A percentile compares a stretch with the other conserved stretches of the same genome.
These are phyloP conservation scores for Enteromius mattozi DNA, from an alignment of 2,797 vertebrate species.

Conservation along the genomic window DNA sequence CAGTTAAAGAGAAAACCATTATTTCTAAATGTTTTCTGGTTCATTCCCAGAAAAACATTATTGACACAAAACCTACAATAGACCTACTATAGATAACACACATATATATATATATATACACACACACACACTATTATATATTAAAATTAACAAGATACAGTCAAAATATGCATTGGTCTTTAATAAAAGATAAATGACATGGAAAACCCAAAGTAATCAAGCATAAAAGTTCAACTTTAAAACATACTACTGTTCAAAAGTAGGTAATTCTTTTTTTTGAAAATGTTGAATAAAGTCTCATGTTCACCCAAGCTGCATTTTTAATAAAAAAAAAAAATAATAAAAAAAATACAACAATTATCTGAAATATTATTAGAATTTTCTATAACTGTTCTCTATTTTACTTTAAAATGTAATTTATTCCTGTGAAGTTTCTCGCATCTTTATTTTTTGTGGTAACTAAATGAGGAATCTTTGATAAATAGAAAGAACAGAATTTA, in stretches of 20 bases:
- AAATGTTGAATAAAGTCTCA: background rate
- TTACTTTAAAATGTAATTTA: no score
- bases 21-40: background rate
- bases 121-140: no score
- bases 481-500: background rate
- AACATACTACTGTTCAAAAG: background rate
- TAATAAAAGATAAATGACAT: no score
- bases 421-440: no score
- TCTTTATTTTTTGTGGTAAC: background rate
- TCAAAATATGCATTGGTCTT: no score
- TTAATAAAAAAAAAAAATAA: background rate
- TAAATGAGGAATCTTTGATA: background rate
- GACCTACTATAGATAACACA: no score
- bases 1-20: background rate
- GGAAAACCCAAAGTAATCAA: background rate
- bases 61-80: background rate
- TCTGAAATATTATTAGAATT: background rate
- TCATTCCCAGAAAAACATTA: background rate
- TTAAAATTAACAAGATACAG: no score
- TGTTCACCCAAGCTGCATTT: background rate
- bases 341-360: background rate
- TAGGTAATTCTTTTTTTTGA: background rate
- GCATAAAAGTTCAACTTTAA: background rate
- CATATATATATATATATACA: no score
- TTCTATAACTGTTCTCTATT: background rate